Base-by-base conservation (phyloP, 1,140 invertebrate species). In the Zaprionus taronus region DNA sequence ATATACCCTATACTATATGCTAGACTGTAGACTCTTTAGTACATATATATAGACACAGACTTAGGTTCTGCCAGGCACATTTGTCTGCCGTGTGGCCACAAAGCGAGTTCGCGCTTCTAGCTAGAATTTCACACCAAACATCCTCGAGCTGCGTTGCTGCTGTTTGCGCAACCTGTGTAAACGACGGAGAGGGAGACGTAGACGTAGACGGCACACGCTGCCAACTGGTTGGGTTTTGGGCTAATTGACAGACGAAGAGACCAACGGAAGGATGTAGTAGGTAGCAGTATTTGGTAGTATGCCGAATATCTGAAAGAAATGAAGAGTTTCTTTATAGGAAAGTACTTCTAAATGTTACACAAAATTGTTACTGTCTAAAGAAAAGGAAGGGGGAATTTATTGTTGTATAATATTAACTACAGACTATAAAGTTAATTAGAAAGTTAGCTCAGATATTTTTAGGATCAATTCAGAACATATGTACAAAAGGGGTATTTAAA, bases 161-260 rank as follows among this genome's bases (percentile, higher is more conserved):
- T 87, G 75, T 91, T 91, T 91, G 71, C 72, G 44, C 34, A 91
- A 57, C 72, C 89, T 89, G 60, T 79, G 79, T 55, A 91, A 89
- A 91, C 76, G 17, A 12, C 14, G 58, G 56, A n/a, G 31, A 41
- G 36, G 41, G 38, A 41, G 38, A 41, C 17, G 72, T 47, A 2
- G 28, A 31, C 28, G 28, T 31, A 31, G 28, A 31, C 28, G 28
- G 28, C 28, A 31, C 20, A 67, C 20, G 74, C 6, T 55, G 49
- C 72, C 69, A 83, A 82, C 67, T 80, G 81, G 7, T 5, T 38
- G 51, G 53, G 49, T 81, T 62, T 51, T 24, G 47, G 26, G 9
- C 34, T 41, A 24, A 61, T 31, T 14, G 26, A 56, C 31, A 70
- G 36, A 62, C 26, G 47, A 1, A 26, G 11, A 22, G 2, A 14